Base-by-base conservation (phyloP, 1,140 invertebrate species). In the Augochlora pura region DNA sequence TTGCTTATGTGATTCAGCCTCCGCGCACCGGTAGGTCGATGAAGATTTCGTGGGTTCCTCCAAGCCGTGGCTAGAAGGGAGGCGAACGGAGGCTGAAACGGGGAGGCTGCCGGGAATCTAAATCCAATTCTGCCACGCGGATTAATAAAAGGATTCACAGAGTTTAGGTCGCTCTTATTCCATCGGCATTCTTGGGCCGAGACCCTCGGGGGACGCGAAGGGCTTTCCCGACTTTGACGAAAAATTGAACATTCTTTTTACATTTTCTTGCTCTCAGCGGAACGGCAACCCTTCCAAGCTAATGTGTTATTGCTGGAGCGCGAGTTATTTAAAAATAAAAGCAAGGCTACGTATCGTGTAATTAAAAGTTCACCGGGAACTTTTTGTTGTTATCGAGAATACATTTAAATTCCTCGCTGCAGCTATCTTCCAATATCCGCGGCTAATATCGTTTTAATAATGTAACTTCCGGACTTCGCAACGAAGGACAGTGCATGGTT, bases 111-210 rank as follows among this genome's bases (percentile, higher is more conserved):
- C 32, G 80, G 79, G 87, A 83, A 74, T 89, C 89, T 88, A 88
- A 90, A 91, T 91, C 90, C 91, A 90, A 91, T 91, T 89, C 89
- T 81, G 88, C 85, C 85, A 90, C 83, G 89, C 86, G 85, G 90
- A 91, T 92, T 92, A 92, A 91, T 91, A 90, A 91, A 90, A 91
- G 90, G 87, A 92, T 92, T 91, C 90, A 86, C 89, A 87, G 86
- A 92, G 89, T 90, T 91, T 91, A 90, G 89, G 88, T 82, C 88
- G 89, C 85, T 89, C 84, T 91, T 91, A 91, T 91, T 91, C 91
- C 89, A 91, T 89, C 72, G 85, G 88, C 88, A 87, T 90, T 88
- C 85, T 88, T 89, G 87, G 85, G 38, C 21, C 68, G 42, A 12
- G 10, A 85, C 74, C 78, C 8, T 9, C 9, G 38, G n/a, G 18